phyloP scores from a whole-genome alignment of 2,888 invertebrate species.

The Melinaea menophilus region DNA sequence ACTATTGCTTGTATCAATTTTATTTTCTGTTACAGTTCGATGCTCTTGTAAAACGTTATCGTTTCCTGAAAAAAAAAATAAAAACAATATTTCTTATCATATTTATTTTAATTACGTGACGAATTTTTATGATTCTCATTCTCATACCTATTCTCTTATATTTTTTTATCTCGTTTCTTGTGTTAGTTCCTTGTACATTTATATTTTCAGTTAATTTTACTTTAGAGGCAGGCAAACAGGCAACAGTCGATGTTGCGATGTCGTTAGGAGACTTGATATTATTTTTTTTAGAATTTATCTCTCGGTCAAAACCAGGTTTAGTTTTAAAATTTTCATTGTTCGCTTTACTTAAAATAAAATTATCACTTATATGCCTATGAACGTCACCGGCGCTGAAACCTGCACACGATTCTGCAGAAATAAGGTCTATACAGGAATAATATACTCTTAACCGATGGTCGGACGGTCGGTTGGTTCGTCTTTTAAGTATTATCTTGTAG shows the following conservation, averaged over 20 bases:
- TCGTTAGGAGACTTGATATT: constrained; percentile 1
- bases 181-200: no score
- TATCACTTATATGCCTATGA: constrained; percentile 53
- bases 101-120: background rate
- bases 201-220: no score
- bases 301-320: background rate
- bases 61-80: constrained; percentile 30
- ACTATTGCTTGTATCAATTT: constrained; percentile 37
- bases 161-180: constrained; percentile 1
- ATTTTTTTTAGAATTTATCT: constrained; percentile 5
- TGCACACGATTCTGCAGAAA: constrained; percentile 35
- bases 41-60: constrained; percentile 13
- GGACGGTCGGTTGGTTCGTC: constrained; percentile 28
- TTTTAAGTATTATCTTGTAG: constrained; percentile 59
- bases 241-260: no score
- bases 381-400: constrained; percentile 45
- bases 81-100: background rate
- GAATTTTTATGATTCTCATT: background rate
- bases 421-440: constrained; percentile 65
- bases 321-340: constrained; percentile 12
- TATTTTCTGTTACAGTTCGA: constrained; percentile 10
- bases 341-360: constrained; percentile 40
- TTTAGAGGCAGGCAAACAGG: no score
- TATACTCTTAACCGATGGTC: constrained; percentile 46
- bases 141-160: constrained; percentile 9